phyloP scores from a whole-genome alignment of 2,113 vertebrate species.

The Tichodroma muraria region DNA sequence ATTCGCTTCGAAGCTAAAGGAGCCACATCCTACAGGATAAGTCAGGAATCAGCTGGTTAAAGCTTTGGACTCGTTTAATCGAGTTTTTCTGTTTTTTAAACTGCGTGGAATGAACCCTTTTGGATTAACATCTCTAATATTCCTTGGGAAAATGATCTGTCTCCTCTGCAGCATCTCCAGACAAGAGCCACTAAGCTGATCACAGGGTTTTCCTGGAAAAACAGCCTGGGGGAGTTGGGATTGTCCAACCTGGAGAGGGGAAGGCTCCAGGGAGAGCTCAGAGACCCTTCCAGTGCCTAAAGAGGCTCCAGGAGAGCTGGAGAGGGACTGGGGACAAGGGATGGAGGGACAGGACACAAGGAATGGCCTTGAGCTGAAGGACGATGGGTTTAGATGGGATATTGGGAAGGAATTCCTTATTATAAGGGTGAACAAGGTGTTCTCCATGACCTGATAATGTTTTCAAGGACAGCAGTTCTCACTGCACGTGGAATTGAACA shows the following conservation, averaged over 20 bases:
- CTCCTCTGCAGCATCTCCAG: not conserved
- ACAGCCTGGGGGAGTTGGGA: not conserved
- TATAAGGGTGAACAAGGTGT: too few relatives aligned
- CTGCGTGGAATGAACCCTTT: fast-evolving
- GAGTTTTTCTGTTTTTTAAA: not conserved
- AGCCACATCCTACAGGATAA: not conserved
- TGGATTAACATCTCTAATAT: not conserved
- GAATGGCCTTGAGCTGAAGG: not conserved
- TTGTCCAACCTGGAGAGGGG: not conserved
- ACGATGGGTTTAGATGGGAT: not conserved
- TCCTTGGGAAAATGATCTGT: not conserved
- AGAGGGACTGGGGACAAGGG: not conserved
- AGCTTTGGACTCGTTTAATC: not conserved
- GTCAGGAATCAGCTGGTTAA: not conserved
- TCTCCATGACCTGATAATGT: not conserved
- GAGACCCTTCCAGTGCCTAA: fast-evolving
- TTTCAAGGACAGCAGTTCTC: not conserved
- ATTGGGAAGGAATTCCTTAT: not conserved
- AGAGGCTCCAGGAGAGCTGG: not conserved
- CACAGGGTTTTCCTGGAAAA: not conserved
- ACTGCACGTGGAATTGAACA: not conserved
- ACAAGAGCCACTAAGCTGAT: fast-evolving
- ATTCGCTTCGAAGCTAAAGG: not conserved
- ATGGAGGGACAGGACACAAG: not conserved
- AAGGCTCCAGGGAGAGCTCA: not conserved